Percentiles rank a stretch among this genome's conserved stretches.
These are phyloP conservation scores for Ostrea edulis DNA, from an alignment of 1,140 invertebrate genomes.

Conservation along the genomic window DNA sequence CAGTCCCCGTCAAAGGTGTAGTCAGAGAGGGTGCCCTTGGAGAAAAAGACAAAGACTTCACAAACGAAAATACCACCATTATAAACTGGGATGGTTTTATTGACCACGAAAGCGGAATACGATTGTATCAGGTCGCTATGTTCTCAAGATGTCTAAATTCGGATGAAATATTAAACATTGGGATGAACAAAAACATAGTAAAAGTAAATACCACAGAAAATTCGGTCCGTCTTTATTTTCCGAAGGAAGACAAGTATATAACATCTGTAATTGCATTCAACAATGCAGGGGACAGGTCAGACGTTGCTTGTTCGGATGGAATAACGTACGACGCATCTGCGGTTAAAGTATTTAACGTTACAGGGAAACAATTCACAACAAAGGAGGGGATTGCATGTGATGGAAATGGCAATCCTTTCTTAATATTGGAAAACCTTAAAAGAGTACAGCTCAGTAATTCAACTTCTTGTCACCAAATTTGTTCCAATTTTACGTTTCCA, in stretches of 20 bases:
- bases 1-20: constrained; percentile 57
- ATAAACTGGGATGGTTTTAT: constrained; percentile 61
- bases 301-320: constrained; percentile 57
- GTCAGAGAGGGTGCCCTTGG: constrained; percentile 56
- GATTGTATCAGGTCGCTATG: constrained; percentile 50
- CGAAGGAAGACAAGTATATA: constrained; percentile 2
- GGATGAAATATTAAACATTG: constrained; percentile 11
- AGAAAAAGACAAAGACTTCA: constrained; percentile 62
- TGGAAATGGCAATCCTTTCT: constrained; percentile 48
- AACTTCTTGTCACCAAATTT: constrained; percentile 10
- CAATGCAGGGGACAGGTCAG: constrained; percentile 52
- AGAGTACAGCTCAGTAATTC: constrained; percentile 20
- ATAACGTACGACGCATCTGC: constrained; percentile 15
- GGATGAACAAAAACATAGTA: background rate
- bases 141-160: constrained; percentile 45
- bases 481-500: background rate
- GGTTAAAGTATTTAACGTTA: constrained; percentile 43
- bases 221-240: background rate
- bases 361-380: constrained; percentile 42
- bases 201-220: background rate
- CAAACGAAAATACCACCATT: constrained; percentile 40
- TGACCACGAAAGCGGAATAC: constrained; percentile 65
- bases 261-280: constrained; percentile 53
- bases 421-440: constrained; percentile 56
- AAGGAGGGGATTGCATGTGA: constrained; percentile 51